Base-by-base conservation (phyloP, 2,113 vertebrate species). In the Platysternon megacephalum region DNA sequence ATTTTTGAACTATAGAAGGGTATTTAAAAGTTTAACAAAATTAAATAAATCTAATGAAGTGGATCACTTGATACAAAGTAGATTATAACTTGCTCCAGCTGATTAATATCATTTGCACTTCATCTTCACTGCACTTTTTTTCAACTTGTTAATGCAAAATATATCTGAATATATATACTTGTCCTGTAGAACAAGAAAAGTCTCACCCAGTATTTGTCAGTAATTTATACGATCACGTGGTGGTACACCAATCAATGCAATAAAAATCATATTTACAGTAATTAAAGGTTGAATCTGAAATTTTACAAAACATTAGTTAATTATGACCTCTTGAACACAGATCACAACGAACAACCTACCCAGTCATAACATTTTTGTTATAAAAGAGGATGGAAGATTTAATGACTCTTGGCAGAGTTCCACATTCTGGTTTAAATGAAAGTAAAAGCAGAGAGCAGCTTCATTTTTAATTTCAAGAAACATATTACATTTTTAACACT, bases 381-480 rank as follows among this genome's bases (percentile, higher is more conserved):
- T 95, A 49, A 94, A 97, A 97, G 95, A 97, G 91, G 96, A 97
- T 94, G 94, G 96, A 97, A 96, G 93, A 97, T 94, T 94, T 97
- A 97, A 97, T 97, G 96, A 96, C 92, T 97, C 96, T 97, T 97
- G 97, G 96, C 96, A n/a, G 94, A 92, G 94, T 96, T 97, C 95
- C 97, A 97, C 95, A 96, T 96, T 93, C 86, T 90, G 84, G 94
- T 93, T 97, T 96, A 96, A 97, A 97, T 58, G 85, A 96, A 95
- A 96, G 96, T 97, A 97, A 97, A 97, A 95, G 96, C 96, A 97
- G 94, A 97, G 93, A 74, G 96, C 96, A 95, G 96, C 92, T 95
- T 97, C 87, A 56, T 95, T 97, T 96, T 87, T 94, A 92, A 97
- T 96, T 95, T 97, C 93, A 96, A 95, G 92, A 95, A 96, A 96